Evolutionary conservation across 2,888 invertebrate species (phyloP), one percentile per base, ranked within the genome.

Genomic region (Macaria notata): DNA sequence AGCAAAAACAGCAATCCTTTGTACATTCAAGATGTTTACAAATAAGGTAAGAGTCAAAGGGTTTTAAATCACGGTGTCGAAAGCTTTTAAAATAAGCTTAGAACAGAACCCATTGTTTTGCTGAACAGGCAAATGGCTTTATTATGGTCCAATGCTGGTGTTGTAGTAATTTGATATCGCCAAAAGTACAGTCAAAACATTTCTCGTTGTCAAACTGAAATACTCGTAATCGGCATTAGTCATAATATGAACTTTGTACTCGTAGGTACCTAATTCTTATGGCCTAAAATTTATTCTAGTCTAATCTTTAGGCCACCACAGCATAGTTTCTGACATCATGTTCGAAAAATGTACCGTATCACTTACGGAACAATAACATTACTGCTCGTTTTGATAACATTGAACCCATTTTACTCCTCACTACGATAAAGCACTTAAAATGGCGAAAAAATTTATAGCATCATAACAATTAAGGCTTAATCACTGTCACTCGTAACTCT

Each of bases 41-140:
- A 90, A 89, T 88, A 88, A 86, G 78, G 79, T 80, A 76, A 81
- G 80, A 83, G 83, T 88, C 88, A 90, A 90, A 91, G 89, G 88
- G 89, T 84, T 88, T 90, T 90, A 89, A 91, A 91, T 90, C 89
- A 88, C 79, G 78, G 84, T 78, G 90, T 88, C 84, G 88, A 90
- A 88, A 91, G 89, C 86, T 88, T 88, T 88, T 84, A 85, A 90
- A 90, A 87, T 84, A 87, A 83, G 82, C 87, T 89, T 85, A 88
- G 87, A 89, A 89, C 76, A 76, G 80, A 75, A 72, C 66, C 82
- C 81, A 87, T 91, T 91, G 91, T 91, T 89, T 86, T 89, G 87
- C 82, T 85, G 82, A 86, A 82, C 75, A 82, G 79, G 82, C 87
- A 88, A 90, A 91, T 91, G 86, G 86, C 91, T 91, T 91, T 91